Evolutionary conservation across 2,797 vertebrate genomes (phyloP), one percentile per base, ranked within the genome.

Genomic region (Channallabes apus): DNA sequence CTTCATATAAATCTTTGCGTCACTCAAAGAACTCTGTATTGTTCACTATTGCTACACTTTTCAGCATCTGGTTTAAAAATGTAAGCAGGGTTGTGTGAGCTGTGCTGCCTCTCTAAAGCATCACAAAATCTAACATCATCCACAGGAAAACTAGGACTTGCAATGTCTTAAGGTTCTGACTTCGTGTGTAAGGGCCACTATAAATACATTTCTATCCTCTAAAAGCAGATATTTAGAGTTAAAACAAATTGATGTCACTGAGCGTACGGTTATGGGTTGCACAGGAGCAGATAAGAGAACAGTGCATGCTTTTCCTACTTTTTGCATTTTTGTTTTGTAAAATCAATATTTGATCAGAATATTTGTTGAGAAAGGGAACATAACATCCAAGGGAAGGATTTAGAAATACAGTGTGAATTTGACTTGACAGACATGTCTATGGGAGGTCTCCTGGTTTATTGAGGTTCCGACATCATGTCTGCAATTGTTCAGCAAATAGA

Each of bases 11-110:
- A n/a, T 5, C 56, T 14, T 68, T 54, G 65, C 79, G 69, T 85
- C 68, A 65, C 22, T 78, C 22, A 24, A 38, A 38, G 68, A 67
- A 72, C 62, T 62, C 35, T 9, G 82, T 46, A 82, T 73, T 84
- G 69, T 61, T 85, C 24, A 41, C 69, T 61, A 35, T 72, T 38
- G 83, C 80, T 81, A 54, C 8, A 32, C 29, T 69, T 72, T 72
- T n/a, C 20, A 46, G 1, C 38, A 51, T 72, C 11, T 46, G 69
- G 38, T 72, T 12, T 73, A 6, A 73, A 73, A 54, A 51, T 15
- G 0, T n/a, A 72, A 46, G 32, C 27, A 32, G 27, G 64, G 14
- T 14, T 29, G 27, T 29, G n/a, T 29, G 64, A 29, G 64, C 65
- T 35, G 32, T 68, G 65, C 17, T 32, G 29, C 29, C 29, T 32